These are phyloP conservation scores for Vombatus ursinus DNA, from an alignment of 2,113 vertebrate species.

Conservation along the genomic window DNA sequence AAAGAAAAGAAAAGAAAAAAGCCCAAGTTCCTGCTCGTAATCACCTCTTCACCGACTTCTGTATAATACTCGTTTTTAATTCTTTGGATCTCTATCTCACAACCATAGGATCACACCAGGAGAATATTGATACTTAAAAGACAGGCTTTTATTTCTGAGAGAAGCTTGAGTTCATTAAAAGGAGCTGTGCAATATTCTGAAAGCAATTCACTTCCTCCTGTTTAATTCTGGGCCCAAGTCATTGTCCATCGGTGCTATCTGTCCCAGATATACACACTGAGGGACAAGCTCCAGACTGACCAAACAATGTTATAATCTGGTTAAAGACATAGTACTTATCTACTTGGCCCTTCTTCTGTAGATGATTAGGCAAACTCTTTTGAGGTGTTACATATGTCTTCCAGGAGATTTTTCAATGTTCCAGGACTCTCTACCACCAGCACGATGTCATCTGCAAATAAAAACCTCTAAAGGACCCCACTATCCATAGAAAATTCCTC, in stretches of 20 bases:
- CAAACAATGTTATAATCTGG: background rate
- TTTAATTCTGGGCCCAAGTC: background rate
- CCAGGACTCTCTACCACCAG: background rate
- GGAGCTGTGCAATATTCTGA: background rate
- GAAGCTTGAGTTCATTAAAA: background rate
- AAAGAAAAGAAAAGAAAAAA: no score
- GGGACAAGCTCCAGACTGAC: background rate
- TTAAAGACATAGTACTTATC: background rate
- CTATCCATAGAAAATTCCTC: background rate
- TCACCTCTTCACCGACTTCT: background rate
- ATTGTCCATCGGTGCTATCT: background rate
- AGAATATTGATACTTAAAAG: background rate
- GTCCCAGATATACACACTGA: background rate
- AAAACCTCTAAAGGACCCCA: background rate
- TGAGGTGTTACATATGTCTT: background rate
- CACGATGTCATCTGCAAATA: background rate
- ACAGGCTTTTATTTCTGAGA: background rate
- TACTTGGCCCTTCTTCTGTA: background rate
- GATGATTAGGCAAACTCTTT: background rate
- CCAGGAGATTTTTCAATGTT: background rate
- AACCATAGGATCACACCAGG: background rate
- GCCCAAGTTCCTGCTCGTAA: no score
- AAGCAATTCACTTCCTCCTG: background rate
- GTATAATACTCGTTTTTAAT: background rate
- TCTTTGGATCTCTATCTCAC: background rate